Evolutionary conservation across 1,140 invertebrate species (phyloP).

Genomic region (Megalonaias nervosa): DNA sequence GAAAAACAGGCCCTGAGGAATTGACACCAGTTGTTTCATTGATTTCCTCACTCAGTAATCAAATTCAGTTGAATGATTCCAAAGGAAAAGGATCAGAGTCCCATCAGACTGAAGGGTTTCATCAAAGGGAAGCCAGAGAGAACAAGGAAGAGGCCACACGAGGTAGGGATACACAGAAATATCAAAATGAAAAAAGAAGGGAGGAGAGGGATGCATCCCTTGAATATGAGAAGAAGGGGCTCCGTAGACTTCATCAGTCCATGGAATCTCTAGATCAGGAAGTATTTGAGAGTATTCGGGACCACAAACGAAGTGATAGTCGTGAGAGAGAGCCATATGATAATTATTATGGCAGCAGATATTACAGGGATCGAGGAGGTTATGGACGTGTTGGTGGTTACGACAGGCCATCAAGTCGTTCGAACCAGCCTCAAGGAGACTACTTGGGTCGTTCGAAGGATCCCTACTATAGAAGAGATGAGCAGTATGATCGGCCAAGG

Average conservation of each 20-base stretch:
- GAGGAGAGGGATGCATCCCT: constrained; percentile 9
- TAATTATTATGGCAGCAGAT: constrained; percentile 8
- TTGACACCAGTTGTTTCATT: constrained; percentile 33
- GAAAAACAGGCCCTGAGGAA: background rate
- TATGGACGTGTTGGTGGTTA: constrained; percentile 37
- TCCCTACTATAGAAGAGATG: constrained; percentile 45
- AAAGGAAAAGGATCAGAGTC: constrained; percentile 23
- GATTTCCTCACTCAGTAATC: constrained; percentile 47
- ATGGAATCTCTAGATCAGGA: too few relatives aligned
- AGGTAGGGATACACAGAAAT: constrained; percentile 2
- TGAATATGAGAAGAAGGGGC: constrained; percentile 34
- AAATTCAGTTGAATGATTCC: constrained; percentile 28
- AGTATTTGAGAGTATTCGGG: too few relatives aligned
- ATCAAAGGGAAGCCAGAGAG: too few relatives aligned
- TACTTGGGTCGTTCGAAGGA: constrained; percentile 33
- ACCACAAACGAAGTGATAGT: too few relatives aligned
- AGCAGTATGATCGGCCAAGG: constrained; percentile 60
- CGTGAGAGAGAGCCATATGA: constrained; percentile 21
- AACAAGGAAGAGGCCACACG: too few relatives aligned
- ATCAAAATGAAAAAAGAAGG: constrained; percentile 9
- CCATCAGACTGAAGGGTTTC: too few relatives aligned
- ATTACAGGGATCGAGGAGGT: constrained; percentile 24
- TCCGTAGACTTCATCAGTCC: constrained; percentile 17
- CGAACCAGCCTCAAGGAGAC: constrained; percentile 32
- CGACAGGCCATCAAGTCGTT: constrained; percentile 44